Conservation (phyloP, 2,888 invertebrate genomes). For the Zhuqinia jingwanae region DNA sequence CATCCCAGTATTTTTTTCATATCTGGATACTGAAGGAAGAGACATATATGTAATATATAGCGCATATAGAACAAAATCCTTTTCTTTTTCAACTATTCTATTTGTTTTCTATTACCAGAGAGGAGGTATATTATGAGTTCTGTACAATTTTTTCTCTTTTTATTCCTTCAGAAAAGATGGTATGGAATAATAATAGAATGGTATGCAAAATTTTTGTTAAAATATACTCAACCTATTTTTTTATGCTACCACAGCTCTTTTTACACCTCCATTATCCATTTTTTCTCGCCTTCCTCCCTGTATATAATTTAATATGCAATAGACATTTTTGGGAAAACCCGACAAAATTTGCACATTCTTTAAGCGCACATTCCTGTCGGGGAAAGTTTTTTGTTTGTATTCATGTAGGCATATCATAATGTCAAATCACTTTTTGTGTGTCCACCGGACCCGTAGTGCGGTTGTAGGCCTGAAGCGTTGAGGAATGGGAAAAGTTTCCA, state of each 20-base stretch:
- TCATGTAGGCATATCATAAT: conserved; percentile 43
- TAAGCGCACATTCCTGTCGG: too few species aligned
- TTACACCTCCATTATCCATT: not conserved
- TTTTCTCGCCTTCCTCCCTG: not conserved
- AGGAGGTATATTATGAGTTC: too few species aligned
- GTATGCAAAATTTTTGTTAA: not conserved
- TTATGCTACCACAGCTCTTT: conserved; percentile 9
- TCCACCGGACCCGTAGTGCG: not conserved
- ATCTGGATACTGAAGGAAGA: not conserved
- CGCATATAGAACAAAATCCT: too few species aligned
- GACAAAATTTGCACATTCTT: not conserved
- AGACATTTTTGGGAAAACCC: not conserved
- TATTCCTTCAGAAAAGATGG: not conserved
- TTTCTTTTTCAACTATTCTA: too few species aligned
- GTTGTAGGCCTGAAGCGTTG: conserved; percentile 39
- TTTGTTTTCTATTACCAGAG: too few species aligned
- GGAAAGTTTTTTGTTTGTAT: not conserved
- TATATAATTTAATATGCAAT: conserved; percentile 15
- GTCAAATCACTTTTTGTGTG: conserved; percentile 56
- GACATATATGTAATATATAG: too few species aligned
- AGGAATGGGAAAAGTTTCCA: not conserved
- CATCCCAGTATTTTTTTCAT: conserved; percentile 21
- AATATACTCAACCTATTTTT: conserved; percentile 26
- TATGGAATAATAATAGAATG: conserved; percentile 23
- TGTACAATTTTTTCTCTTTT: not conserved